These are phyloP conservation scores for Erpobdella octoculata DNA, from an alignment of 2,888 invertebrate genomes.

Conservation along the genomic window DNA sequence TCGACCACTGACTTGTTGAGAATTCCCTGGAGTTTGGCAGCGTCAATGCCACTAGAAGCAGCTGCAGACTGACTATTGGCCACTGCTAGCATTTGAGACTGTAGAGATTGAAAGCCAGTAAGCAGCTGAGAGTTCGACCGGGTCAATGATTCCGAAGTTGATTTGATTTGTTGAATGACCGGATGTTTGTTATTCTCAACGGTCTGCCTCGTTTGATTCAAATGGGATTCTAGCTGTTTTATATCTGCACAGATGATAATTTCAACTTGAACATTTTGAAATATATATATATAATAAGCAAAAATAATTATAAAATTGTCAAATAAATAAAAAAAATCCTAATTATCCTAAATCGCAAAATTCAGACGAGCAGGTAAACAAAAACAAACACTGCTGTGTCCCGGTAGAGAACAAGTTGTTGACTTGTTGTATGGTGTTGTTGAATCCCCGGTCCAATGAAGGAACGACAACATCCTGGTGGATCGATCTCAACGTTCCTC, in stretches of 20 bases:
- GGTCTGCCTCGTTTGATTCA: slow-evolving; percentile 43
- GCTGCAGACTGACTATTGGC: too few species aligned
- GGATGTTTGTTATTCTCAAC: slow-evolving; percentile 45
- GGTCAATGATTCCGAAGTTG: slow-evolving; percentile 42
- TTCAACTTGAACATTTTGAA: too few species aligned
- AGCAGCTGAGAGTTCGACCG: slow-evolving; percentile 20
- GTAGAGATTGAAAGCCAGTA: slow-evolving; percentile 11
- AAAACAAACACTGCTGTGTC: slow-evolving; percentile 74
- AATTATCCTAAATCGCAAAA: background rate
- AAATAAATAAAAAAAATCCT: background rate
- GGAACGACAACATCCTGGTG: slow-evolving; percentile 68
- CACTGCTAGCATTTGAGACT: slow-evolving; percentile 9
- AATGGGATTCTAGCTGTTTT: slow-evolving; percentile 43
- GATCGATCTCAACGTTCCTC: slow-evolving; percentile 69
- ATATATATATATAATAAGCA: too few species aligned
- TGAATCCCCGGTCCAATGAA: slow-evolving; percentile 75
- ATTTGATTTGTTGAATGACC: slow-evolving; percentile 42
- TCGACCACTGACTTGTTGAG: slow-evolving; percentile 14
- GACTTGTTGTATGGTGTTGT: slow-evolving; percentile 78
- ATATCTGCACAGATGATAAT: slow-evolving; percentile 39
- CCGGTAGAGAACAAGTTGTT: slow-evolving; percentile 79
- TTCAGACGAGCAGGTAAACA: background rate
- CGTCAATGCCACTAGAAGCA: slow-evolving; percentile 3
- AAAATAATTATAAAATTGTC: background rate
- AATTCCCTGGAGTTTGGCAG: background rate